Conservation (phyloP, 1,140 invertebrate genomes). For the Heterodera carotae region DNA sequence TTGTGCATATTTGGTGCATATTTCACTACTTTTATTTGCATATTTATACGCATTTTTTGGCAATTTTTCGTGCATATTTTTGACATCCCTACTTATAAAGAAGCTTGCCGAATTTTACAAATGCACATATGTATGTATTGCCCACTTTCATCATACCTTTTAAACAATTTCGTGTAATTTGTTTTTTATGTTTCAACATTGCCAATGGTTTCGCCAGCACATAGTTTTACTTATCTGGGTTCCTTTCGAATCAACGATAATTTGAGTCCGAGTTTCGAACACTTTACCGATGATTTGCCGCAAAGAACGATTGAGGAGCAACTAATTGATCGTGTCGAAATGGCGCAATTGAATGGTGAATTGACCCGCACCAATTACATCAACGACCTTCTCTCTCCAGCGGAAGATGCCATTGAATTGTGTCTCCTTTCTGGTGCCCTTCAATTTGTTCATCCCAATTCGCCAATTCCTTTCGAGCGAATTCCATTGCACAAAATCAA, state of each 20-base stretch:
- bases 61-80: too few species aligned
- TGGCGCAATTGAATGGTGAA: not conserved
- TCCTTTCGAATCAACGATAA: not conserved
- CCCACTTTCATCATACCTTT: too few species aligned
- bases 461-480: slow-evolving; percentile 9
- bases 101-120: too few species aligned
- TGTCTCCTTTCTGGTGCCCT: not conserved
- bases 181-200: not conserved
- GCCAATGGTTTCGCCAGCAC: not conserved
- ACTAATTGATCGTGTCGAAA: not conserved
- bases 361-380: not conserved
- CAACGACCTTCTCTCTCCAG: not conserved
- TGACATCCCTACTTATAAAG: too few species aligned
- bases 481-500: slow-evolving; percentile 3
- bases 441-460: not conserved
- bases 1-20: too few species aligned
- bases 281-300: not conserved
- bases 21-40: too few species aligned
- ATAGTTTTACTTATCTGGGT: not conserved
- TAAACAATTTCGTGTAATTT: too few species aligned
- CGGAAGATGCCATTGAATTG: slow-evolving; percentile 5
- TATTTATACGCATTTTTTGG: too few species aligned
- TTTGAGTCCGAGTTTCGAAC: not conserved
- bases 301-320: not conserved
- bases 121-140: too few species aligned